Conservation (phyloP, 2,888 invertebrate species). For the Tipula helvola region DNA sequence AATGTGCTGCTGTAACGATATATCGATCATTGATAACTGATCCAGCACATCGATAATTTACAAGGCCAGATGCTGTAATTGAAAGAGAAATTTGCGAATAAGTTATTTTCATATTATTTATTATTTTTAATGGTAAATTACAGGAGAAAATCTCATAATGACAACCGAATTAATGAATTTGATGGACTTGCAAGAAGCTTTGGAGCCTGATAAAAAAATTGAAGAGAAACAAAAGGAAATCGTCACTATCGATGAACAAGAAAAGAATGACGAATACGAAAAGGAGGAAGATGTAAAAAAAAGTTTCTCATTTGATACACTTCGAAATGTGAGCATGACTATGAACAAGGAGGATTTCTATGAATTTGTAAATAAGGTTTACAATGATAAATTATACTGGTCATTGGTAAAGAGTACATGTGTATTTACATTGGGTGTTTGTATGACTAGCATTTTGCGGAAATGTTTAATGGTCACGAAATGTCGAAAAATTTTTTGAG, state of each 20-base stretch:
- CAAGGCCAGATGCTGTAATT: constrained; percentile 20
- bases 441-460: constrained; percentile 22
- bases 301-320: not conserved
- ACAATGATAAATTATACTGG: constrained; percentile 17
- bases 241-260: not conserved
- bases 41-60: constrained; percentile 37
- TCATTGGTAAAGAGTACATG: constrained; percentile 21
- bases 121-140: not conserved
- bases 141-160: not conserved
- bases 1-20: constrained; percentile 48
- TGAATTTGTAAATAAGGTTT: not conserved
- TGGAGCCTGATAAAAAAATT: not conserved
- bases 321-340: not conserved
- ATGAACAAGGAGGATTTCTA: not conserved
- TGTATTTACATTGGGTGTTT: constrained; percentile 24
- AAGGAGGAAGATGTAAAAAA: not conserved
- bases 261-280: not conserved
- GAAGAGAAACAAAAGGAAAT: not conserved
- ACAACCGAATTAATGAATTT: not conserved
- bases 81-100: not conserved
- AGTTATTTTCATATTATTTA: not conserved
- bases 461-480: constrained; percentile 7
- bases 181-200: not conserved
- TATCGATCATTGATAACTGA: constrained; percentile 42
- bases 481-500: not conserved